Conservation (phyloP, 2,888 invertebrate genomes). For the Zhuqinia jingwanae region DNA sequence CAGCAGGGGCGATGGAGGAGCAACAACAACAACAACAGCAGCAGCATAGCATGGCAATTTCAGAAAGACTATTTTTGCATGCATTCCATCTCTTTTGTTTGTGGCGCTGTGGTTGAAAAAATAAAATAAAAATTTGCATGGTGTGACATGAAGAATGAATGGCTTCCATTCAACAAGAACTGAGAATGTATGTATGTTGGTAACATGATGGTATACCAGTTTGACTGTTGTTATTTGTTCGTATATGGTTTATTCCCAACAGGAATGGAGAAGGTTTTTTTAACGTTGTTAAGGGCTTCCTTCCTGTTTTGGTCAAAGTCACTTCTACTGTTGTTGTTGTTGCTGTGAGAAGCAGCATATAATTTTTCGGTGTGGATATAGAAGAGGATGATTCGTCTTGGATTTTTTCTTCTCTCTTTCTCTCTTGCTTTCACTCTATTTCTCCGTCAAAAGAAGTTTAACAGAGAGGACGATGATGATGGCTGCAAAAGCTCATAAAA, state of each 20-base stretch:
- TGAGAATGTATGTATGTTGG: background rate
- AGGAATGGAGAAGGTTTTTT: slow-evolving; percentile 37
- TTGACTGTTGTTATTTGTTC: slow-evolving; percentile 34
- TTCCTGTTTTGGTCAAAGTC: slow-evolving; percentile 39
- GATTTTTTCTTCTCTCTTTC: slow-evolving; percentile 1
- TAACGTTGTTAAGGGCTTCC: slow-evolving; percentile 54
- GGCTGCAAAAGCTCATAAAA: slow-evolving; percentile 73
- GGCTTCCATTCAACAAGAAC: background rate
- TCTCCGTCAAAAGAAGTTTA: background rate
- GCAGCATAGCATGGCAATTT: background rate
- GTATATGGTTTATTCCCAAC: slow-evolving; percentile 21
- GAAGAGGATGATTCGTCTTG: slow-evolving; percentile 11
- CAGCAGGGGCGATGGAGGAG: slow-evolving; percentile 47
- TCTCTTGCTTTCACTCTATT: background rate
- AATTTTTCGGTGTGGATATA: background rate
- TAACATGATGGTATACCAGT: too few species aligned
- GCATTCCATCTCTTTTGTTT: slow-evolving; percentile 8
- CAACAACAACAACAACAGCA: background rate
- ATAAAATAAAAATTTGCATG: slow-evolving; percentile 40
- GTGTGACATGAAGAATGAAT: background rate
- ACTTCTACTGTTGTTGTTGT: background rate
- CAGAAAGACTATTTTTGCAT: slow-evolving; percentile 38
- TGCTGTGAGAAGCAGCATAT: too few species aligned
- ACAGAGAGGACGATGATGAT: slow-evolving; percentile 42
- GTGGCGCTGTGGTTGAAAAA: background rate